phyloP scores from a whole-genome alignment of 1,140 invertebrate species.

The Zaprionus capensis region DNA sequence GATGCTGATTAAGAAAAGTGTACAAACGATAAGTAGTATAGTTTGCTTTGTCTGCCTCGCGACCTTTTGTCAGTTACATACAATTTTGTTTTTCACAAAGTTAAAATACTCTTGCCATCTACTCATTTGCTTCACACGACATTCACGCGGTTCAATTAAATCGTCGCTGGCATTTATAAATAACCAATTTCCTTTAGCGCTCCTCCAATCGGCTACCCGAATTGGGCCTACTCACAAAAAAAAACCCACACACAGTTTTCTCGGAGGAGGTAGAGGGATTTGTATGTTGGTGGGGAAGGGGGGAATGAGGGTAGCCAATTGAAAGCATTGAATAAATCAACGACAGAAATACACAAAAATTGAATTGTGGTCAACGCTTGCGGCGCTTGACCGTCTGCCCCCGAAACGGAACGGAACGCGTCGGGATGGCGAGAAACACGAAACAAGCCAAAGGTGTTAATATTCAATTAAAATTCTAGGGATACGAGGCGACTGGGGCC shows the following conservation, averaged over 20 bases:
- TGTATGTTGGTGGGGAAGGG: background rate
- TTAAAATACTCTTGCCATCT: no score
- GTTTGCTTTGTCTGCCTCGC: no score
- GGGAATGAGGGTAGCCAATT: conserved; percentile 25
- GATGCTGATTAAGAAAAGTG: no score
- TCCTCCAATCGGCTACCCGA: conserved; percentile 55
- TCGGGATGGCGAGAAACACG: background rate
- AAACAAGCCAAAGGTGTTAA: conserved; percentile 72
- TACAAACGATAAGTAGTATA: no score
- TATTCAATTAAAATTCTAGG: conserved; percentile 82
- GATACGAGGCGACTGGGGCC: conserved; percentile 51
- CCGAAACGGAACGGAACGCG: conserved; percentile 10
- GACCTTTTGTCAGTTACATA: no score
- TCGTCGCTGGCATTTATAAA: conserved; percentile 71
- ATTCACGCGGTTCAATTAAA: conserved; percentile 45
- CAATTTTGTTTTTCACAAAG: no score
- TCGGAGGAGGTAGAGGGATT: background rate
- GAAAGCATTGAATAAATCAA: conserved; percentile 73
- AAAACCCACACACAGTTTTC: conserved; percentile 19
- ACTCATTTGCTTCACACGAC: background rate
- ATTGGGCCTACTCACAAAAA: conserved; percentile 53
- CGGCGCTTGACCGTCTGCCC: conserved; percentile 65
- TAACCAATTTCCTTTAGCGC: conserved; percentile 72
- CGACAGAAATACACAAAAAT: conserved; percentile 79
- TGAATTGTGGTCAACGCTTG: conserved; percentile 68